phyloP scores from a whole-genome alignment of 2,888 invertebrate species.

The Brachyopa scutellaris region DNA sequence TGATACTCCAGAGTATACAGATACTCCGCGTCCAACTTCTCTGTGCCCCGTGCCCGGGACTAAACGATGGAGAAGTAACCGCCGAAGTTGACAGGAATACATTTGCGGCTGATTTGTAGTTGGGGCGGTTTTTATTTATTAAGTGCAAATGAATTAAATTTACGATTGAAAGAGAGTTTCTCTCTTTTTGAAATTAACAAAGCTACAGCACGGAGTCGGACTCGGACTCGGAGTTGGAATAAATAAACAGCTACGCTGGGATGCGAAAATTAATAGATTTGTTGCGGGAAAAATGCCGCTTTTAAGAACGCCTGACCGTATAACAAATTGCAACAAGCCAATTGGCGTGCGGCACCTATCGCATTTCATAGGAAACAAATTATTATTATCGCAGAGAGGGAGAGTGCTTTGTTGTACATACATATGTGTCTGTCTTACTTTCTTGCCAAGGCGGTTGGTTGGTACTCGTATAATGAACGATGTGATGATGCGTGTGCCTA shows the following conservation, averaged over 20 bases:
- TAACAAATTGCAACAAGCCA: slow-evolving; percentile 62
- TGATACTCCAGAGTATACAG: slow-evolving; percentile 38
- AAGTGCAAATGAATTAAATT: slow-evolving; percentile 71
- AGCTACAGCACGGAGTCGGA: too few species aligned
- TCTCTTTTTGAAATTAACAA: too few species aligned
- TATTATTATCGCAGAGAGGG: slow-evolving; percentile 11
- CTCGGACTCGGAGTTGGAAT: too few species aligned
- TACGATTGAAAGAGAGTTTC: slow-evolving; percentile 57
- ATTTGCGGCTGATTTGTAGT: slow-evolving; percentile 70
- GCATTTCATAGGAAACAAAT: slow-evolving; percentile 58
- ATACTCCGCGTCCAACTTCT: background rate
- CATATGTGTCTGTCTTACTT: background rate
- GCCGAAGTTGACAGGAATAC: slow-evolving; percentile 68
- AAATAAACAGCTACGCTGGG: background rate
- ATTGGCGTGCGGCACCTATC: slow-evolving; percentile 60
- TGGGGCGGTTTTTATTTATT: slow-evolving; percentile 70
- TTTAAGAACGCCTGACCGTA: slow-evolving; percentile 37
- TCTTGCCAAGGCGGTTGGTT: background rate
- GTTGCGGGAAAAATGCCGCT: slow-evolving; percentile 49
- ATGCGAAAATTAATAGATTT: slow-evolving; percentile 66
- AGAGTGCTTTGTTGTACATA: slow-evolving; percentile 11
- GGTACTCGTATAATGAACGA: too few species aligned
- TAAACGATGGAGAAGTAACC: slow-evolving; percentile 57
- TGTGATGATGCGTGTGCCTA: slow-evolving; percentile 19
- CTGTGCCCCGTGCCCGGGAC: background rate